Base-by-base conservation (phyloP, 53 echinoderm and acorn worm species). In the Astropecten irregularis region DNA sequence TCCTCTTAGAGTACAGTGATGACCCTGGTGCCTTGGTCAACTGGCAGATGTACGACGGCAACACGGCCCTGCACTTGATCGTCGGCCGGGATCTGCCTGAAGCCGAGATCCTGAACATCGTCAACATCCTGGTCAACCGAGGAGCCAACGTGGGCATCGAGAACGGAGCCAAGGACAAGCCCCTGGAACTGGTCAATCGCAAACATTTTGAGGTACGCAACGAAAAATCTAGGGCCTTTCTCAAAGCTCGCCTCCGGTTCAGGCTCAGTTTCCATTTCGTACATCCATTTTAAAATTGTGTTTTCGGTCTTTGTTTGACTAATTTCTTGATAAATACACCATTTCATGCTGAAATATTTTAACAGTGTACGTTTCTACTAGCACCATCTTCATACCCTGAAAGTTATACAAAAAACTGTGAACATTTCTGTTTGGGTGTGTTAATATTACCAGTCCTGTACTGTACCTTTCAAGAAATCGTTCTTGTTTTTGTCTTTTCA, bases 21-120 rank as follows among this genome's bases (percentile, higher is more conserved):
- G 90, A 95, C 25, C 69, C 87, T 4, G 57, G 62, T 1, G 34
- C 36, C 1, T 82, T 89, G 9, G 92, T 92, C 35, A 72, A 73
- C 47, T 40, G 61, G 1, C 40, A 83, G 38, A 95, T 84, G 86
- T 95, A 89, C 37, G 82, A 90, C 25, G 92, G 95, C 15, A 95
- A 95, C 90, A 95, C 95, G 10, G 86, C 95, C n/a, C 89, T 95
- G 22, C 95, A 95, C 50, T 71, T 95, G 10, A 88, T 92, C 36
- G 95, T 92, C 0, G 92, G 92, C n/a, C 84, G 76, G 19, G 9
- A 32, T 18, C 42, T 73, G 9, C 74, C 87, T 0, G 84, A 88
- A 66, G 55, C 38, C 13, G 9, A 84, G 44, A 86, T 91, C 39
- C 54, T 91, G 0, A 23, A 55, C 2, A 65, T 91, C 26, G 87